phyloP scores from a whole-genome alignment of 2,797 vertebrate species.

The Bradypodion ventrale region DNA sequence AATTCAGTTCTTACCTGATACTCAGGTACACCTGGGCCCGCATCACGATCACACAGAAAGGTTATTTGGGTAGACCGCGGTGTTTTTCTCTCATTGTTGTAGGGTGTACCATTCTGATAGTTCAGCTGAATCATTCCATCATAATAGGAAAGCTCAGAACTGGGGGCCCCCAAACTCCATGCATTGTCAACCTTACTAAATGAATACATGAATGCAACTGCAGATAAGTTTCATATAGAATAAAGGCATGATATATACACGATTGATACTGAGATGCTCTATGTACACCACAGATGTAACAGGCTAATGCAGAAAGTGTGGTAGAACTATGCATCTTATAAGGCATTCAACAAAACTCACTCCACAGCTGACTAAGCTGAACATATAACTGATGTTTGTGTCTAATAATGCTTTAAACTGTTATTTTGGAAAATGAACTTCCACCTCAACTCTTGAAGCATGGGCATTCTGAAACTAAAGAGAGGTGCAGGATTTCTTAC shows the following conservation, averaged over 20 bases:
- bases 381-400: neutral
- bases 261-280: neutral
- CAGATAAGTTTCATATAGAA: neutral
- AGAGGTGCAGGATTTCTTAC: no score
- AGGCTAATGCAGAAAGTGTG: neutral
- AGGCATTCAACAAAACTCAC: neutral
- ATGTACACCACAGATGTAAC: neutral
- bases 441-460: no score
- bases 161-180: slow-evolving; percentile 89
- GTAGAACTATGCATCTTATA: neutral
- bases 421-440: no score
- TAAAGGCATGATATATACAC: neutral
- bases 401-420: no score
- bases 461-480: no score
- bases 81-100: slow-evolving; percentile 84
- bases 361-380: no score
- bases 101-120: slow-evolving; percentile 86
- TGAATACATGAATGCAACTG: slow-evolving; percentile 9
- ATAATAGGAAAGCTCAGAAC: slow-evolving; percentile 87
- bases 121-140: slow-evolving; percentile 91
- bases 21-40: slow-evolving; percentile 83
- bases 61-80: slow-evolving; percentile 87
- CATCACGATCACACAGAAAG: slow-evolving; percentile 89
- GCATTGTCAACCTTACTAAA: slow-evolving; percentile 60
- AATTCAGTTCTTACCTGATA: slow-evolving; percentile 83